Percentiles rank a stretch among this genome's conserved stretches.
Conservation (phyloP, 2,797 vertebrate species). For the Gallinago stenura region DNA sequence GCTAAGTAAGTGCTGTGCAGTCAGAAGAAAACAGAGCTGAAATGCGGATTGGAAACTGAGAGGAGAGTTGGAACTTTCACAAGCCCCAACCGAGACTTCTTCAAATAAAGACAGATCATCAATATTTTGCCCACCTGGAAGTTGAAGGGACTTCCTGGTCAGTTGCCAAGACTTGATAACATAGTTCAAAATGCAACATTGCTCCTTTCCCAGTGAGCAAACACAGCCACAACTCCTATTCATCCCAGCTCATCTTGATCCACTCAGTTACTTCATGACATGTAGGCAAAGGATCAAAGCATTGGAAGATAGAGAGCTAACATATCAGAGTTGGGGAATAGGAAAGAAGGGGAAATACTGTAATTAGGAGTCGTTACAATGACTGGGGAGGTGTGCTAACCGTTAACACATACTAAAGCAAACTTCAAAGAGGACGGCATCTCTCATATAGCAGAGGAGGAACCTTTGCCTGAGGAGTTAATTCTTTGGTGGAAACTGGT, state of each 20-base stretch:
- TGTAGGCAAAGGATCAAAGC: constrained; percentile 32
- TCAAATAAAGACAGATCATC: not conserved
- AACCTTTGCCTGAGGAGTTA: not conserved
- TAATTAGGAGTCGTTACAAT: not conserved
- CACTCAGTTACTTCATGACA: not conserved
- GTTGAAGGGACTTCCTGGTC: not conserved
- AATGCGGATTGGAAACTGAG: not conserved
- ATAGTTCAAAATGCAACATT: not conserved
- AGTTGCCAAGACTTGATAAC: not conserved
- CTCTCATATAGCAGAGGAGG: not conserved
- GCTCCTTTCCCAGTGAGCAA: not conserved
- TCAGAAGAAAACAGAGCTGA: constrained; percentile 7
- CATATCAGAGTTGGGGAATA: not conserved
- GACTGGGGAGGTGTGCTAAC: not conserved
- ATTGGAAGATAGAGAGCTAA: not conserved
- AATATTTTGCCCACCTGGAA: constrained; percentile 33
- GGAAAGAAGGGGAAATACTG: not conserved
- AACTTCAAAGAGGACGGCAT: not conserved
- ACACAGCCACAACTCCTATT: not conserved
- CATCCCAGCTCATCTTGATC: constrained; percentile 20
- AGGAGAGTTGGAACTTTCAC: not conserved
- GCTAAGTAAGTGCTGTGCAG: not conserved
- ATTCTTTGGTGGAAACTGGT: not conserved
- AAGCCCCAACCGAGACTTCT: not conserved
- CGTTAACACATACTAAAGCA: not conserved